Conservation (phyloP, 2,797 vertebrate species). For the Megalops cyprinoides region DNA sequence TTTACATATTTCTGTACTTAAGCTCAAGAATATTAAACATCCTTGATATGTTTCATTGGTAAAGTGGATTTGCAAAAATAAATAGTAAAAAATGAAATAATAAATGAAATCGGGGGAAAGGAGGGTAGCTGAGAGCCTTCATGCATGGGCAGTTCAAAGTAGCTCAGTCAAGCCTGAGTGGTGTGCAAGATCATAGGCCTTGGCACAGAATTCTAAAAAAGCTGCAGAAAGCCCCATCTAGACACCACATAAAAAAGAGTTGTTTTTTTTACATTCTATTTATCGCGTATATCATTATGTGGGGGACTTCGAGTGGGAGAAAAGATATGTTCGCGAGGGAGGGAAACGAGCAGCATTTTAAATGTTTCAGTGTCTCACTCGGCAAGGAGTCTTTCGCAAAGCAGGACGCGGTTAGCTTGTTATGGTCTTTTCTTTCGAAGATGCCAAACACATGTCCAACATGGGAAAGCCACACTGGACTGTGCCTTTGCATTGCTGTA, state of each 20-base stretch:
- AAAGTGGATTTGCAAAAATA: slow-evolving; percentile 15
- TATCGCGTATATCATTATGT: not conserved
- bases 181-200: slow-evolving; percentile 10
- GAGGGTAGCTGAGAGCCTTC: slow-evolving; percentile 7
- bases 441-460: too few species aligned
- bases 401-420: not conserved
- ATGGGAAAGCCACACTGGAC: too few species aligned
- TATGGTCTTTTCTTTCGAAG: not conserved
- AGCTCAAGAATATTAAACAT: slow-evolving; percentile 27
- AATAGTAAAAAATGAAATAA: slow-evolving; percentile 7
- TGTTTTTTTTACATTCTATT: not conserved
- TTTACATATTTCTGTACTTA: slow-evolving; percentile 20
- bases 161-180: slow-evolving; percentile 2
- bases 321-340: not conserved
- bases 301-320: not conserved
- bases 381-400: not conserved
- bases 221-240: not conserved
- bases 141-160: slow-evolving; percentile 11
- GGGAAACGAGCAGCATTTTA: not conserved
- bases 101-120: not conserved
- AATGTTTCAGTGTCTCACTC: not conserved
- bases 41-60: slow-evolving; percentile 28
- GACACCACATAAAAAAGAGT: not conserved
- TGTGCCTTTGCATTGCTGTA: not conserved
- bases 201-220: slow-evolving; percentile 18